Evolutionary conservation across 1,140 invertebrate species (phyloP).

Genomic region (Dendrolimus punctatus): DNA sequence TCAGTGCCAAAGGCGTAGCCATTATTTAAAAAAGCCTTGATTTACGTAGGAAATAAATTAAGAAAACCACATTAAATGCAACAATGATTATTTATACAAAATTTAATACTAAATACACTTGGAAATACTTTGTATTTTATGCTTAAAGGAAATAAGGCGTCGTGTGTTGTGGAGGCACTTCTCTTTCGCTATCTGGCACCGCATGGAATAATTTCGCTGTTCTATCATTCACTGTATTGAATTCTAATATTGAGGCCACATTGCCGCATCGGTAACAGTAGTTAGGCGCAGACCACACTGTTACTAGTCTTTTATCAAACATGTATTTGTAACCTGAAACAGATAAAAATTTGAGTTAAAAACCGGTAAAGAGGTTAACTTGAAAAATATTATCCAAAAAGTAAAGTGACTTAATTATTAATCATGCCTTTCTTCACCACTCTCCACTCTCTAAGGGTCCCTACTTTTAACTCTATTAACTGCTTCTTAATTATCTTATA

Average conservation of each 20-base stretch:
- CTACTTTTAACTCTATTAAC: too few relatives aligned
- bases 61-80: constrained; percentile 25
- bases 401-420: too few relatives aligned
- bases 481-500: too few relatives aligned
- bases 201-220: constrained; percentile 93
- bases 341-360: not conserved
- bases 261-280: constrained; percentile 97
- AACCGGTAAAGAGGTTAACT: not conserved
- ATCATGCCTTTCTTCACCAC: too few relatives aligned
- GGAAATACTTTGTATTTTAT: constrained; percentile 35
- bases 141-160: constrained; percentile 96
- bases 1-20: not conserved
- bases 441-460: too few relatives aligned
- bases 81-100: constrained; percentile 53
- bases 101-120: constrained; percentile 37
- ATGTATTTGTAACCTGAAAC: constrained; percentile 92
- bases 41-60: not conserved
- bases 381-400: not conserved
- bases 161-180: constrained; percentile 91
- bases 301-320: constrained; percentile 95
- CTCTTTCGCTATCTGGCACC: constrained; percentile 93
- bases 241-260: constrained; percentile 92
- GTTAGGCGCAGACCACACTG: constrained; percentile 97
- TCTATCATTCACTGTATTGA: constrained; percentile 83
- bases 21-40: too few relatives aligned